phyloP scores from a whole-genome alignment of 1,140 invertebrate species.

The Caerostris extrusa region DNA sequence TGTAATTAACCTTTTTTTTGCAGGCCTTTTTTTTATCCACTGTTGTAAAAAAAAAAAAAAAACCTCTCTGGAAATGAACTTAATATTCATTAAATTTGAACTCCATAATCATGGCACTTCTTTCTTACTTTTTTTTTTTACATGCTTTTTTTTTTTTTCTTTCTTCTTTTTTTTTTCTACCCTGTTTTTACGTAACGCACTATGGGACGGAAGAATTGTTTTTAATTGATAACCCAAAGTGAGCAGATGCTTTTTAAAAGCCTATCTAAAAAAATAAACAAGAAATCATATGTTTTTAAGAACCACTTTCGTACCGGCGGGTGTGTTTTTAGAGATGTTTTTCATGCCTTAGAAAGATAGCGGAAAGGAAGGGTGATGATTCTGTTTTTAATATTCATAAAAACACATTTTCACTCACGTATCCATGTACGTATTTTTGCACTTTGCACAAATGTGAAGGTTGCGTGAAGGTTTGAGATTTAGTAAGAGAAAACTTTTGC shows the following conservation, averaged over 20 bases:
- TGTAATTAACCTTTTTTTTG: conserved; percentile 48
- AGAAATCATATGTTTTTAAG: conserved; percentile 31
- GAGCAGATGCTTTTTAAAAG: conserved; percentile 11
- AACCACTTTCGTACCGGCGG: neutral
- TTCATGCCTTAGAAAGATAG: neutral
- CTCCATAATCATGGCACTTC: conserved; percentile 37
- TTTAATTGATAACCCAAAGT: conserved; percentile 58
- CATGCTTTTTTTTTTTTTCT: neutral
- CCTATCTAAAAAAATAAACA: conserved; percentile 10
- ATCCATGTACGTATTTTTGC: conserved; percentile 19
- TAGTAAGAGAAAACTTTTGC: conserved; percentile 55
- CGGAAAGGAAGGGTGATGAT: neutral
- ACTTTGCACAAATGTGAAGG: conserved; percentile 29
- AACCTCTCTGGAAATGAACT: conserved; percentile 7
- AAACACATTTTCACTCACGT: conserved; percentile 48
- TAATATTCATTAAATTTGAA: conserved; percentile 68
- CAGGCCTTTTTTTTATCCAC: conserved; percentile 1
- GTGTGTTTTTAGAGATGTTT: conserved; percentile 43
- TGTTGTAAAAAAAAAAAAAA: neutral
- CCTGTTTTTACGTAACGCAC: neutral
- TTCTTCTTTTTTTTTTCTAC: neutral
- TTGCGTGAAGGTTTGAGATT: conserved; percentile 56
- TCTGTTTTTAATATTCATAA: conserved; percentile 71
- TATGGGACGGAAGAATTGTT: conserved; percentile 56
- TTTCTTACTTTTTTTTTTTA: neutral